phyloP scores from a whole-genome alignment of 2,888 invertebrate species.

The Himalopsyche japonica region DNA sequence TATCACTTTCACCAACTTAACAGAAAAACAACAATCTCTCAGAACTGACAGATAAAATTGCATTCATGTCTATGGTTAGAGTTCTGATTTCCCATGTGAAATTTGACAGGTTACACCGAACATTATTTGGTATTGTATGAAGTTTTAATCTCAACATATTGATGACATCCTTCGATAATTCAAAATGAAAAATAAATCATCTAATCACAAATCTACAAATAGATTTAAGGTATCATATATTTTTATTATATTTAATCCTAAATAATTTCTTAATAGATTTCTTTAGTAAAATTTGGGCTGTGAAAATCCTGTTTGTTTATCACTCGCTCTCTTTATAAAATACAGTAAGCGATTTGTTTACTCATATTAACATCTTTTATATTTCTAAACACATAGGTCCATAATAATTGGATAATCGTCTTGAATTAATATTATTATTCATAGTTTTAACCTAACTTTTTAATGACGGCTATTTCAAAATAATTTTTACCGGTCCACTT shows the following conservation, averaged over 20 bases:
- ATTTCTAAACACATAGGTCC: no score
- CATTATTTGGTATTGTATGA: no score
- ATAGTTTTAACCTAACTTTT: no score
- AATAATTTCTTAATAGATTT: not conserved
- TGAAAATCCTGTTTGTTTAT: no score
- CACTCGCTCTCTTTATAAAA: no score
- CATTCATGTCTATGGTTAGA: no score
- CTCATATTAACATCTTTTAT: no score
- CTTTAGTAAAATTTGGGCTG: not conserved
- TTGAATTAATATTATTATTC: no score
- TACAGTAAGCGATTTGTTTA: no score
- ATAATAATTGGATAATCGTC: no score
- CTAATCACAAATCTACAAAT: slow-evolving; percentile 74
- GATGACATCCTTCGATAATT: slow-evolving; percentile 7
- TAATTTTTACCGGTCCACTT: not conserved
- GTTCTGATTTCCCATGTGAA: slow-evolving; percentile 5
- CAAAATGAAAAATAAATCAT: slow-evolving; percentile 72
- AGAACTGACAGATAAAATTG: not conserved
- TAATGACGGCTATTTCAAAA: no score
- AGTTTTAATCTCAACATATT: slow-evolving; percentile 10
- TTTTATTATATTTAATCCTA: slow-evolving; percentile 1
- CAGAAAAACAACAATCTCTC: not conserved
- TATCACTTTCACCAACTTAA: not conserved
- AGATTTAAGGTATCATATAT: slow-evolving; percentile 70
- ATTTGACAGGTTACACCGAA: slow-evolving; percentile 10